Evolutionary conservation across 2,888 invertebrate genomes (phyloP).

Genomic region (Drosophila fungiperda): DNA sequence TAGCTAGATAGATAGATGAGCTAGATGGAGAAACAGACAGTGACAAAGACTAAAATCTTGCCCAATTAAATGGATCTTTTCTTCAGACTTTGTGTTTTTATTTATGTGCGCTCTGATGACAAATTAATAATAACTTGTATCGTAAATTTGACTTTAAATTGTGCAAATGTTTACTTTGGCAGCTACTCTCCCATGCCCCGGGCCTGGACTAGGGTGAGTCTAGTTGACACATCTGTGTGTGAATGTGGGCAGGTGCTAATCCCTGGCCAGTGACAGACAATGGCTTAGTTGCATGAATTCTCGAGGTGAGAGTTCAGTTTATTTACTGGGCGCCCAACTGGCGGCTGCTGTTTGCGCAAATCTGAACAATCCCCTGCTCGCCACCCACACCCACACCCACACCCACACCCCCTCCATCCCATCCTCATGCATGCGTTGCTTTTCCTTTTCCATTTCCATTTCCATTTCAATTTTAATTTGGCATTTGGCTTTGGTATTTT

Average conservation of each 20-base stretch:
- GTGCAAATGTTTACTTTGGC: constrained; percentile 68
- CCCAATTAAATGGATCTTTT: constrained; percentile 64
- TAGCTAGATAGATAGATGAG: constrained; percentile 11
- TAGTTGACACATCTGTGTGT: neutral
- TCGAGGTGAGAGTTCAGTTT: constrained; percentile 74
- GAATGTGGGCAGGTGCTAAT: constrained; percentile 57
- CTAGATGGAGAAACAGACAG: constrained; percentile 19
- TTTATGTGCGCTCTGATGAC: constrained; percentile 67
- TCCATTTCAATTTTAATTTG: constrained; percentile 13
- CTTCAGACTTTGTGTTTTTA: constrained; percentile 25
- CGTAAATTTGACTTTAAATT: constrained; percentile 72
- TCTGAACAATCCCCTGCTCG: neutral
- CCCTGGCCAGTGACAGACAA: constrained; percentile 26
- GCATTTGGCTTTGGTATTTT: constrained; percentile 1
- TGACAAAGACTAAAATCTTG: constrained; percentile 56
- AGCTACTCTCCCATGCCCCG: neutral
- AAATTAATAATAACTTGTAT: constrained; percentile 81
- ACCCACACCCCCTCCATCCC: neutral
- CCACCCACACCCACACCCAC: neutral
- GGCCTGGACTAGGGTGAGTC: neutral
- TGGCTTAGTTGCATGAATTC: constrained; percentile 30
- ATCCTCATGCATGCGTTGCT: neutral
- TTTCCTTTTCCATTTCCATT: constrained; percentile 8
- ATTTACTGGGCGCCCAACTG: constrained; percentile 62
- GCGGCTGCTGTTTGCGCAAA: constrained; percentile 51